Conservation (phyloP, 2,888 invertebrate species). For the Thera britannica region DNA sequence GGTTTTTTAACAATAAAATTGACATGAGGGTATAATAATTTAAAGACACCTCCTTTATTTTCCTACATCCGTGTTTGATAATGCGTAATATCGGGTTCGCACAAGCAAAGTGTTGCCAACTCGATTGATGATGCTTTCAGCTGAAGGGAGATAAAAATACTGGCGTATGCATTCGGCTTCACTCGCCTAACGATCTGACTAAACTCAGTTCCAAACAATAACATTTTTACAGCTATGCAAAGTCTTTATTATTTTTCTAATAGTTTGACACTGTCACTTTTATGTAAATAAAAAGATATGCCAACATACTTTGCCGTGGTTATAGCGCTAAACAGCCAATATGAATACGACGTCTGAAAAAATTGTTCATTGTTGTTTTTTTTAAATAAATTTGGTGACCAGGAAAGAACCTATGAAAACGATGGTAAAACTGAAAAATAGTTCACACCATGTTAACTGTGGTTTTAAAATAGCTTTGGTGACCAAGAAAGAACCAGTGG, state of each 20-base stretch:
- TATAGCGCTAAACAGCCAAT: no score
- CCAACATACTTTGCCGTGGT: no score
- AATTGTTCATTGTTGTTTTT: no score
- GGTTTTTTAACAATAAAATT: not conserved
- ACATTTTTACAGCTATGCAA: no score
- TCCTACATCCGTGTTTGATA: conserved; percentile 9
- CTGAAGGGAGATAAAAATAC: conserved; percentile 10
- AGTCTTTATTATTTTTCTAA: no score
- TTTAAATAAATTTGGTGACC: no score
- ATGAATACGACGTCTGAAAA: no score
- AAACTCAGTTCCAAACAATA: not conserved
- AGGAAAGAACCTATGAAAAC: not conserved
- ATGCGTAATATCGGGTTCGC: conserved; percentile 22
- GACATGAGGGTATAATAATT: not conserved
- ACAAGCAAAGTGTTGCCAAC: conserved; percentile 18
- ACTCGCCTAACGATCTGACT: not conserved
- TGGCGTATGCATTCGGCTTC: not conserved
- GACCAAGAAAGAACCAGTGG: not conserved
- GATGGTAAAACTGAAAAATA: no score
- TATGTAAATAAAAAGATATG: no score
- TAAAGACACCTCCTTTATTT: not conserved
- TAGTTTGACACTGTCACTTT: no score
- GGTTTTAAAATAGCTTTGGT: no score
- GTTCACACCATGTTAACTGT: no score
- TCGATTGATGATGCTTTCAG: conserved; percentile 28